Conservation (phyloP, 2,797 vertebrate genomes). For the Rhynchotus rufescens region DNA sequence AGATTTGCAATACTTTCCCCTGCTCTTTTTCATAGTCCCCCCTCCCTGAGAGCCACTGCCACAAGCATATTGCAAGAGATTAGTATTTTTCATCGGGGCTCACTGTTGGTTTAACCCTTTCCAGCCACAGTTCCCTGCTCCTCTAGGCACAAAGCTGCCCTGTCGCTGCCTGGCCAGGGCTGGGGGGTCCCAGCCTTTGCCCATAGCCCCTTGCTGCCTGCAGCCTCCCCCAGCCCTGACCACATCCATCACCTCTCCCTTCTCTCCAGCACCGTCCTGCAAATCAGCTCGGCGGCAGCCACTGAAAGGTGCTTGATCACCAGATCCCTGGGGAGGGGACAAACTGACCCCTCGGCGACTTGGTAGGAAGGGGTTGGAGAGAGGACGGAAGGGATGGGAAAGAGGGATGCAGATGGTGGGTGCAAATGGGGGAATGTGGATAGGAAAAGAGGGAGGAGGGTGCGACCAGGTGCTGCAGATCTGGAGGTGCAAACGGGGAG, state of each 20-base stretch:
- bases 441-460: no score
- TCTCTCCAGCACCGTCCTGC: background rate
- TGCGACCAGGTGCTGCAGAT: no score
- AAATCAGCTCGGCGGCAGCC: background rate
- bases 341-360: background rate
- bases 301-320: background rate
- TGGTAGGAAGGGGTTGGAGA: background rate
- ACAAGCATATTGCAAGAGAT: slow-evolving; percentile 10
- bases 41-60: background rate
- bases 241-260: background rate
- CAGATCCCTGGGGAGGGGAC: background rate
- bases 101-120: slow-evolving; percentile 65
- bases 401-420: background rate
- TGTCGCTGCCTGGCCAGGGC: background rate
- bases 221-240: background rate
- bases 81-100: slow-evolving; percentile 8
- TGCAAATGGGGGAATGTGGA: background rate
- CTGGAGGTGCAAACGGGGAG: no score
- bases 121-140: background rate
- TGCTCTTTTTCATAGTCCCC: background rate
- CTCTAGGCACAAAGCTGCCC: background rate
- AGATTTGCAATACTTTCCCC: background rate
- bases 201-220: accelerated
- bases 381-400: background rate
- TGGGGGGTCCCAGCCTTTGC: background rate